Conservation (phyloP, 37 sponge, comb jelly and placozoan genomes). For the Spongilla lacustris region DNA sequence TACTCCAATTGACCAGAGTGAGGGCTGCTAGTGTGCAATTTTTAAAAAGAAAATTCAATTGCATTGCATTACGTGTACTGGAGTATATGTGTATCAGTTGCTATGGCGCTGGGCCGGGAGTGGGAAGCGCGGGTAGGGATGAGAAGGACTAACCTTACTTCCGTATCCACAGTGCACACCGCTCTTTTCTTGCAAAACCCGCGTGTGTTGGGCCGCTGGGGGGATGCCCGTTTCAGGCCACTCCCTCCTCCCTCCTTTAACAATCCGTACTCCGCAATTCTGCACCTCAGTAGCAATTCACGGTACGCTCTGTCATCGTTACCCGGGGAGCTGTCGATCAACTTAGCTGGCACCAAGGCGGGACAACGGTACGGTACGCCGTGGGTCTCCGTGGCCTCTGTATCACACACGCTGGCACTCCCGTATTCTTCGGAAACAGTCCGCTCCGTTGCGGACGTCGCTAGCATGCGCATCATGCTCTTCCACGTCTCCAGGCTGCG, state of each 20-base stretch:
- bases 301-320: slow-evolving; percentile 33
- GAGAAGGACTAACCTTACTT: not conserved
- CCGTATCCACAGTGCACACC: not conserved
- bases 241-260: not conserved
- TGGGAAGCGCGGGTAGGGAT: not conserved
- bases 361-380: not conserved
- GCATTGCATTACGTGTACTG: no score
- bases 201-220: not conserved
- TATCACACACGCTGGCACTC: not conserved
- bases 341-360: not conserved
- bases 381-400: not conserved
- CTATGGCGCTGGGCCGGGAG: not conserved
- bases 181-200: not conserved
- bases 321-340: not conserved
- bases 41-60: not conserved
- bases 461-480: slow-evolving; percentile 8
- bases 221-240: not conserved
- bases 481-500: slow-evolving; percentile 30
- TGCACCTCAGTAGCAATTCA: slow-evolving; percentile 13
- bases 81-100: not conserved
- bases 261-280: slow-evolving; percentile 16
- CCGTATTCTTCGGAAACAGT: not conserved
- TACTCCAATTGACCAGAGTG: slow-evolving; percentile 18
- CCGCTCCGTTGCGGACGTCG: not conserved
- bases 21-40: not conserved